phyloP scores from a whole-genome alignment of 2,113 vertebrate genomes.

The Hymenochirus boettgeri region DNA sequence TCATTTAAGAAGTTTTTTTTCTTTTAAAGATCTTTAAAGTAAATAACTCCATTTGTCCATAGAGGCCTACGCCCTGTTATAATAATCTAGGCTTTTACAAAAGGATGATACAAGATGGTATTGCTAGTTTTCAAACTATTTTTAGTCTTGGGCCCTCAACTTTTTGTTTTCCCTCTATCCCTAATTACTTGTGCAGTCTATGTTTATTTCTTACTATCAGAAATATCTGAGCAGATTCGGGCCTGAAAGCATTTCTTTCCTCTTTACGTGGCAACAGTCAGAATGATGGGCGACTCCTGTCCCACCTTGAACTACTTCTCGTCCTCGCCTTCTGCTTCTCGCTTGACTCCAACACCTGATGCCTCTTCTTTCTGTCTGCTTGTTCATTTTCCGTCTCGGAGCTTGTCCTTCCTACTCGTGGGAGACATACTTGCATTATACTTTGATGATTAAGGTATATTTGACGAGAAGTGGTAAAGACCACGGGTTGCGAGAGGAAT shows the following conservation, averaged over 20 bases:
- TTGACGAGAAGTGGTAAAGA: background rate
- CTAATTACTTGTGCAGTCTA: too few species aligned
- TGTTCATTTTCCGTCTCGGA: background rate
- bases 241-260: background rate
- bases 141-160: too few species aligned
- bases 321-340: background rate
- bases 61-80: too few species aligned
- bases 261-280: background rate
- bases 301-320: background rate
- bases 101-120: too few species aligned
- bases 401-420: background rate
- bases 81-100: too few species aligned
- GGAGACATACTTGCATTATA: background rate
- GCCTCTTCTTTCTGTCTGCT: background rate
- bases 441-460: background rate
- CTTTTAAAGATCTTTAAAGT: too few species aligned
- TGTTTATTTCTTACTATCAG: background rate
- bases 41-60: too few species aligned
- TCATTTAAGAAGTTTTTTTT: too few species aligned
- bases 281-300: background rate
- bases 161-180: too few species aligned
- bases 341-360: background rate
- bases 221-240: background rate
- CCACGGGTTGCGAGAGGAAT: background rate
- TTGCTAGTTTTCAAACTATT: too few species aligned